phyloP scores from a whole-genome alignment of 2,888 invertebrate species.

The Melolontha melolontha region DNA sequence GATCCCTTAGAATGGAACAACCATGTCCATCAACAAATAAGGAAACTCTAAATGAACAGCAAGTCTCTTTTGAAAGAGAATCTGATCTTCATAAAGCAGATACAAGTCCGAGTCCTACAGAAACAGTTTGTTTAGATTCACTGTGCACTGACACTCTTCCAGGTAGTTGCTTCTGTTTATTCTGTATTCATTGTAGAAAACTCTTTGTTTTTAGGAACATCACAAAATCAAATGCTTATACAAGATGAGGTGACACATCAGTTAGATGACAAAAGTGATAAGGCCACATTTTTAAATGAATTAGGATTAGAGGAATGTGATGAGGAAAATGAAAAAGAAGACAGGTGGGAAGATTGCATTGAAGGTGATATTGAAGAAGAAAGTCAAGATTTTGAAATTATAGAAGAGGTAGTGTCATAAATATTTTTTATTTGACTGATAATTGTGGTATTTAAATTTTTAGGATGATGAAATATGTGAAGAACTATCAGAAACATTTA shows the following conservation, averaged over 20 bases:
- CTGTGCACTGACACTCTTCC: conserved; percentile 58
- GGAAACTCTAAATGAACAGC: conserved; percentile 54
- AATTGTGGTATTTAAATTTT: conserved; percentile 8
- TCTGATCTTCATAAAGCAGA: conserved; percentile 62
- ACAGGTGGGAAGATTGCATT: conserved; percentile 57
- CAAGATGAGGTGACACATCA: conserved; percentile 45
- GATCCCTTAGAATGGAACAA: conserved; percentile 65
- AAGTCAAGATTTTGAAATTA: conserved; percentile 48
- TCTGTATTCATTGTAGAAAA: not conserved
- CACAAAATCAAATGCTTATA: conserved; percentile 52
- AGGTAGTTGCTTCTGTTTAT: conserved; percentile 51
- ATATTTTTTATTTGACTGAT: conserved; percentile 1
- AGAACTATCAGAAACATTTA: conserved; percentile 25
- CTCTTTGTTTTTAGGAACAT: conserved; percentile 55
- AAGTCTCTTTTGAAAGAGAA: conserved; percentile 55
- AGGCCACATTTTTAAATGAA: conserved; percentile 60
- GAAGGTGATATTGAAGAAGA: conserved; percentile 47
- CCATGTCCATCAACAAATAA: conserved; percentile 61
- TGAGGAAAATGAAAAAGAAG: conserved; percentile 55
- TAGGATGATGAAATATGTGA: conserved; percentile 32
- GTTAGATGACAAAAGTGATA: conserved; percentile 53
- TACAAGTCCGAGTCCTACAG: conserved; percentile 64
- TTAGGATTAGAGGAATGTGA: conserved; percentile 61
- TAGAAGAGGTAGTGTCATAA: conserved; percentile 45
- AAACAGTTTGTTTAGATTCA: conserved; percentile 62